Conservation (phyloP, 1,140 invertebrate species). For the Bombus balteatus region DNA sequence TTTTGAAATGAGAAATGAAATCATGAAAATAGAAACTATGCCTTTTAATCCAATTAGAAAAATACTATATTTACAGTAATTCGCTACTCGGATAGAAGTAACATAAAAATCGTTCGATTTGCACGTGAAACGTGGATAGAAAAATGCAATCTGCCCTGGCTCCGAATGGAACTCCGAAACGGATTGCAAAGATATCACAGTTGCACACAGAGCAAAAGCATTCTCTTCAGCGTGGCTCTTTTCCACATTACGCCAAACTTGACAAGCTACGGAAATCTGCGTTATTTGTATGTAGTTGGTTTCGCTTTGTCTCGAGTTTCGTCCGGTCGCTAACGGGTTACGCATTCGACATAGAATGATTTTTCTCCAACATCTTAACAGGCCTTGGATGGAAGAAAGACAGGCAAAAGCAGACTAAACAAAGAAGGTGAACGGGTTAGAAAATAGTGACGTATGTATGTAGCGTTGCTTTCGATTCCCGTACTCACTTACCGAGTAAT, state of each 20-base stretch:
- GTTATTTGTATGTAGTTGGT: not conserved
- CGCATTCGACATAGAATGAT: slow-evolving; percentile 26
- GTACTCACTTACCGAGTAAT: slow-evolving; percentile 67
- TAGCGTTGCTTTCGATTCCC: not conserved
- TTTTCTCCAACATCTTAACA: slow-evolving; percentile 50
- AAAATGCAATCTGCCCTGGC: not conserved
- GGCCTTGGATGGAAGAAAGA: slow-evolving; percentile 66
- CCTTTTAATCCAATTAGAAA: not conserved
- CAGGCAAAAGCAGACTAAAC: slow-evolving; percentile 61
- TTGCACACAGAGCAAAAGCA: too few species aligned
- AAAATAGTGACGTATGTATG: slow-evolving; percentile 11
- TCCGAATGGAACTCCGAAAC: not conserved
- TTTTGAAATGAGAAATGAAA: not conserved
- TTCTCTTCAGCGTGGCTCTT: not conserved
- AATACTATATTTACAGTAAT: not conserved
- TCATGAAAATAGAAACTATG: not conserved
- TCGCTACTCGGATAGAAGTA: not conserved
- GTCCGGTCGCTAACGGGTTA: not conserved
- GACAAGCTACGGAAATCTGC: not conserved
- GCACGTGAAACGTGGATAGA: not conserved
- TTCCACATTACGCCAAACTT: not conserved
- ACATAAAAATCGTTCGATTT: not conserved
- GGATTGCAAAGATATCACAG: not conserved
- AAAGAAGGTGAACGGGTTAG: slow-evolving; percentile 20
- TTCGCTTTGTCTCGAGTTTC: not conserved